phyloP scores from a whole-genome alignment of 2,797 vertebrate genomes.

The Leptatherina wallacei region DNA sequence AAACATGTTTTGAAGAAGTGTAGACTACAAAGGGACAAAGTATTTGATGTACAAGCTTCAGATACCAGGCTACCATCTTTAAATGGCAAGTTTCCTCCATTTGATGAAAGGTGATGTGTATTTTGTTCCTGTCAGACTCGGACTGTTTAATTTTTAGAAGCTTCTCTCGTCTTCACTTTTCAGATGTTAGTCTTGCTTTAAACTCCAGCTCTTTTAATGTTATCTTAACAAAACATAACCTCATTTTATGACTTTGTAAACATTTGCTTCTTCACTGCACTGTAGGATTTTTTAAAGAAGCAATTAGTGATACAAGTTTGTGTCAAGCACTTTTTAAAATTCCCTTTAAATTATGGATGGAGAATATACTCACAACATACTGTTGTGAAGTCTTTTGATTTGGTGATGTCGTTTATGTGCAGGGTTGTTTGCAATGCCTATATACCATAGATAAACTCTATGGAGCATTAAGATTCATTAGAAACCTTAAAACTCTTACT shows the following conservation, averaged over 20 bases:
- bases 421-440: not conserved
- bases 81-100: constrained; percentile 12
- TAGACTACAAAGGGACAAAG: constrained; percentile 9
- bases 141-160: not conserved
- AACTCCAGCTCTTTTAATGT: not conserved
- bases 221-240: not conserved
- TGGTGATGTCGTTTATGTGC: not conserved
- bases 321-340: not conserved
- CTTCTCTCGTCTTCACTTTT: not conserved
- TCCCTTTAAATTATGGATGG: not conserved
- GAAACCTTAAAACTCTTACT: not conserved
- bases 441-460: too few species aligned
- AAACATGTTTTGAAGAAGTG: constrained; percentile 30
- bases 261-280: not conserved
- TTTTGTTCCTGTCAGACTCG: constrained; percentile 1
- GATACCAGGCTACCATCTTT: not conserved
- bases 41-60: constrained; percentile 23
- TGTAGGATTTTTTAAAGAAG: not conserved
- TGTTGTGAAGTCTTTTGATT: not conserved
- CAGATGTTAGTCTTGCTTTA: not conserved
- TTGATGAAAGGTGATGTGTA: constrained; percentile 6
- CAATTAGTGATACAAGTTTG: not conserved
- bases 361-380: too few species aligned
- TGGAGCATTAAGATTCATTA: not conserved
- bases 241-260: not conserved